Conservation (phyloP, 2,888 invertebrate genomes). For the Crioceris asparagi region DNA sequence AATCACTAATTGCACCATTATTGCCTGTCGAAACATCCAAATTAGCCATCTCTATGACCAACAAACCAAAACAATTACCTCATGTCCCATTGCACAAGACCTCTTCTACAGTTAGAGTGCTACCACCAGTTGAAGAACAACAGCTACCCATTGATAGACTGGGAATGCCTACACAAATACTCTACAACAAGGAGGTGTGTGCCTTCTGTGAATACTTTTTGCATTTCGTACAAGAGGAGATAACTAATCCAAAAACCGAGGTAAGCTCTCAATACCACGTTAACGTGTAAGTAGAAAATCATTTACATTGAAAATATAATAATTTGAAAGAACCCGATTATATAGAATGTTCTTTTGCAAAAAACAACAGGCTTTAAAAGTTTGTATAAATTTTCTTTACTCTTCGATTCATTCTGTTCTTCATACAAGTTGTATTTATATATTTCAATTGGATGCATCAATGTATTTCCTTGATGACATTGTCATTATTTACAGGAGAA, state of each 20-base stretch:
- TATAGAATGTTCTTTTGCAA: too few relatives aligned
- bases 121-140: conserved; percentile 10
- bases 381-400: too few relatives aligned
- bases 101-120: background rate
- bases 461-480: background rate
- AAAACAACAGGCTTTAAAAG: too few relatives aligned
- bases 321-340: too few relatives aligned
- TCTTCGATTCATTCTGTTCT: background rate
- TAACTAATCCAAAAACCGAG: conserved; percentile 58
- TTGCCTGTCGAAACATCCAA: conserved; percentile 11
- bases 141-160: conserved; percentile 46
- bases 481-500: conserved; percentile 43
- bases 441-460: background rate
- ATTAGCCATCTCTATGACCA: conserved; percentile 3
- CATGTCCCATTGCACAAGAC: background rate
- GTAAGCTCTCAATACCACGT: too few relatives aligned
- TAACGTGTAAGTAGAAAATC: too few relatives aligned
- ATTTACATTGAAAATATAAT: too few relatives aligned
- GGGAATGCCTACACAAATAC: conserved; percentile 32
- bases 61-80: conserved; percentile 3
- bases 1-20: conserved; percentile 11
- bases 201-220: conserved; percentile 74
- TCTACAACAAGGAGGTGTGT: conserved; percentile 47
- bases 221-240: conserved; percentile 63
- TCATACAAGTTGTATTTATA: background rate